Conservation (phyloP, 2,888 invertebrate species). For the Ptilodon capucinus region DNA sequence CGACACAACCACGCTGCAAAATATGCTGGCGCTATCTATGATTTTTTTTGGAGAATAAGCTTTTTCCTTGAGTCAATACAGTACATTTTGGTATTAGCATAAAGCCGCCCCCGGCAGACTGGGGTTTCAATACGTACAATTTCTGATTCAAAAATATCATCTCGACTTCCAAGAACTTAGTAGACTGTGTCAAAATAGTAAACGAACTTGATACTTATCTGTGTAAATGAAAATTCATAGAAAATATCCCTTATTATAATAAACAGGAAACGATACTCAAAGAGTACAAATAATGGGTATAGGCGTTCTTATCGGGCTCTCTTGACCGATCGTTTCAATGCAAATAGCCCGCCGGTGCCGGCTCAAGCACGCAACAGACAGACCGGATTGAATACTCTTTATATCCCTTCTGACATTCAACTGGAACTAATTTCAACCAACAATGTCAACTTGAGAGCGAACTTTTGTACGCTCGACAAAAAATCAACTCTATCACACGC, state of each 20-base stretch:
- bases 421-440: constrained; percentile 65
- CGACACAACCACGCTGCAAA: too few relatives aligned
- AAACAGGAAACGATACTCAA: constrained; percentile 20
- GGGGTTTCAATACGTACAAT: too few relatives aligned
- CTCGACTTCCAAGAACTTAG: too few relatives aligned
- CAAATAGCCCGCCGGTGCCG: constrained; percentile 23
- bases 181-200: too few relatives aligned
- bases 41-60: too few relatives aligned
- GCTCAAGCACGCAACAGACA: constrained; percentile 27
- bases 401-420: constrained; percentile 59
- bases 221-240: not conserved
- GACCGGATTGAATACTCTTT: constrained; percentile 46
- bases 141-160: too few relatives aligned
- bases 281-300: constrained; percentile 19
- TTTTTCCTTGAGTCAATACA: too few relatives aligned
- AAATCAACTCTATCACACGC: constrained; percentile 17
- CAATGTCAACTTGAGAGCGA: constrained; percentile 59
- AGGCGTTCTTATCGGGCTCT: constrained; percentile 24
- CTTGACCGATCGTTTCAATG: constrained; percentile 34
- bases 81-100: too few relatives aligned
- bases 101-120: too few relatives aligned
- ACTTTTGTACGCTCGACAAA: constrained; percentile 32
- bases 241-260: not conserved
- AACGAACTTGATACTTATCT: too few relatives aligned
- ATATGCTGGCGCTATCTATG: too few relatives aligned